Base-by-base conservation (phyloP, 2,797 vertebrate genomes). In the Tokudaia tokunoshimensis region DNA sequence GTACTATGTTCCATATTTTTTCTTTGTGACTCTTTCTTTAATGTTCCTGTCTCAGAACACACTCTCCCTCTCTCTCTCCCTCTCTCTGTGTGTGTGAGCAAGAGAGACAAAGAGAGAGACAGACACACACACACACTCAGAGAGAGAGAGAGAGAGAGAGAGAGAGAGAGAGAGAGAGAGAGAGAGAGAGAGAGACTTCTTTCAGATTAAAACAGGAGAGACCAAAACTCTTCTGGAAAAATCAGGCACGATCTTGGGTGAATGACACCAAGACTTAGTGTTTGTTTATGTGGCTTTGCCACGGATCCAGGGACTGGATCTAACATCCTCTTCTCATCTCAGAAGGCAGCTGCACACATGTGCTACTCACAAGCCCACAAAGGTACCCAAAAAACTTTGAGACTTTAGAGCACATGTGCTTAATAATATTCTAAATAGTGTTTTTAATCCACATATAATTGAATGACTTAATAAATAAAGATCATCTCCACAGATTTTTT, bases 391-490 rank as follows among this genome's bases (percentile, higher is more conserved):
- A 29, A 44, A 84, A 31, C 61, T 65, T 13, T 50, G 50, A 85
- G 31, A n/a, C 29, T 12, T 50, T 34, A 67, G 63, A 67, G 44
- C 67, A 87, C n/a, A 31, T 24, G 9, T 57, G 15, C 78, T 94
- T n/a, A 80, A 89, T 80, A 50, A 41, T 44, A 92, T 84, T 90
- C 92, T 87, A 92, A 94, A 78, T 83, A 55, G 12, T 63, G n/a
- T 63, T 95, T 96, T 95, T 85, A 85, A 87, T 41, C 26, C 50
- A 61, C 3, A 88, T 88, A 20, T 92, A 41, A 94, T 59, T 84
- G 89, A 74, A 82, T 89, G 26, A 8, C 55, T 95, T 95, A 83
- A 89, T 93, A 83, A 92, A 86, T 94, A 76, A 95, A 94, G n/a
- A 26, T 61, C n/a, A 88, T 82, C 59, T 87, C 55, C 47, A 84